Percentiles rank a stretch among this genome's conserved stretches.
These are phyloP conservation scores for Phataginus tricuspis DNA, from an alignment of 2,797 vertebrate species.

Conservation along the genomic window DNA sequence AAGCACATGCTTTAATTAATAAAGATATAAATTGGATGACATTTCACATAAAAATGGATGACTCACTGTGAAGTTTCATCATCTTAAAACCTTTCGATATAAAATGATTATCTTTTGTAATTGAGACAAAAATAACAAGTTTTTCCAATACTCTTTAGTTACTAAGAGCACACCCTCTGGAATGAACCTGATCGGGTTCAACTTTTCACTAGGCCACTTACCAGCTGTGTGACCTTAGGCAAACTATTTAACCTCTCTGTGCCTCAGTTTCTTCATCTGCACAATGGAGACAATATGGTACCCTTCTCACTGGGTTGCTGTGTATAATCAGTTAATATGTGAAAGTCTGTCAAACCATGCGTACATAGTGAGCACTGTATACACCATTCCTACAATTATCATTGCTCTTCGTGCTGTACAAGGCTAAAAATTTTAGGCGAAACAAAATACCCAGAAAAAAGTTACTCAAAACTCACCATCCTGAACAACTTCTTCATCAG, in stretches of 20 bases:
- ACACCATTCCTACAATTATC: neutral
- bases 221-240: neutral
- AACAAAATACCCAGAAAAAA: neutral
- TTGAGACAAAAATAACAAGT: neutral
- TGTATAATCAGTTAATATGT: neutral
- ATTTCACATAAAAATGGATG: neutral
- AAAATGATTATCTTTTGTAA: neutral
- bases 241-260: neutral
- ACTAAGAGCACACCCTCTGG: neutral
- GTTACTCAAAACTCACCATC: conserved; percentile 90
- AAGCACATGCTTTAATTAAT: neutral
- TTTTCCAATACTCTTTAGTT: neutral
- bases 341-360: neutral
- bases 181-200: neutral
- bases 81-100: neutral
- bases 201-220: neutral
- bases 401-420: neutral
- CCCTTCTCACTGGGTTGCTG: neutral
- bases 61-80: neutral
- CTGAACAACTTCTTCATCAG: conserved; percentile 97
- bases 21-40: too few species aligned
- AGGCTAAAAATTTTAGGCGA: neutral
- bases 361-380: fast-evolving
- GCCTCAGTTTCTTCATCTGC: neutral
- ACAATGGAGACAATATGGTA: neutral